Evolutionary conservation across 1,140 invertebrate species (phyloP), one percentile per base, ranked within the genome.

Genomic region (Monomorium pharaonis): DNA sequence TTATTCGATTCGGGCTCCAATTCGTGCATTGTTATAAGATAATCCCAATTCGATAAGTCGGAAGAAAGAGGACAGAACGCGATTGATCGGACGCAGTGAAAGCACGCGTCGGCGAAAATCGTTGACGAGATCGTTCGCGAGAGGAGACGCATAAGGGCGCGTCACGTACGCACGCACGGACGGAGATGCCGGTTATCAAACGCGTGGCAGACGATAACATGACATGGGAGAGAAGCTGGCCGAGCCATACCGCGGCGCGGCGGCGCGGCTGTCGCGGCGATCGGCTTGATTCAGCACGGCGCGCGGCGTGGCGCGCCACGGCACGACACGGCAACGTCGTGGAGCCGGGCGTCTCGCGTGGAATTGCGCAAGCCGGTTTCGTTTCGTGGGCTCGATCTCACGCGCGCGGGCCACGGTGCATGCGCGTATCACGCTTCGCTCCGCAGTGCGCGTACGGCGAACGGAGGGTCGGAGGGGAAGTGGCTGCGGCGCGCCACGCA

Each of bases 171-270:
- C 56, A 67, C 86, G 67, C 83, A 84, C 80, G 86, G 37, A 78
- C 42, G 44, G n/a, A 80, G 47, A 21, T 51, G 56, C 77, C 89
- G 84, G 90, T 58, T 92, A 91, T 93, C 88, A 94, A 93, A 92
- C 90, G 90, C 89, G 93, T 94, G 93, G 89, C 92, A 75, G 88
- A 86, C 87, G 87, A 86, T 77, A 92, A 94, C 94, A 93, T 93
- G 93, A 93, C 91, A 91, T 92, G 91, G 89, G 83, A 91, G 24
- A 80, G 63, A 80, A 83, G 76, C 76, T n/a, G 75, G 85, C 89
- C 88, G 81, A 88, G 33, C 24, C 63, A 24, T 54, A 49, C 33
- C 84, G 60, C 78, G 33, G 33, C 33, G 33, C 27, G 84, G 62
- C 84, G 89, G 58, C 75, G 85, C 76, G 74, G 65, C 51, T 75